A percentile compares a stretch with the other conserved stretches of the same genome.
Evolutionary conservation across 2,113 vertebrate species (phyloP).

Genomic region (Polypterus senegalus): DNA sequence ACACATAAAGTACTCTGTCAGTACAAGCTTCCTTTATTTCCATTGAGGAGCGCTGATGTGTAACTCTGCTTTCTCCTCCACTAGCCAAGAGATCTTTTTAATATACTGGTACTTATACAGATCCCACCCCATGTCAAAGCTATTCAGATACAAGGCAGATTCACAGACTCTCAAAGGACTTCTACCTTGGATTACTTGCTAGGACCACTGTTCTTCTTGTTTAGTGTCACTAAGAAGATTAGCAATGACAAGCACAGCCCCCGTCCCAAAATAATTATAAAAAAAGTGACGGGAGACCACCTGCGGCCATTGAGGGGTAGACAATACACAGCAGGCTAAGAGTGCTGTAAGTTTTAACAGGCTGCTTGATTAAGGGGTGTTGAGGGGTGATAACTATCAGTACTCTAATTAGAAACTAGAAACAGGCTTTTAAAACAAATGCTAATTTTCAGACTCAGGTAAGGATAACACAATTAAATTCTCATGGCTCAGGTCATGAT

Average conservation of each 20-base stretch:
- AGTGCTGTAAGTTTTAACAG: constrained; percentile 6
- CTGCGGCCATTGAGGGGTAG: constrained; percentile 4
- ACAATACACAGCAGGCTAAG: constrained; percentile 22
- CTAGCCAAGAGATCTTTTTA: constrained; percentile 24
- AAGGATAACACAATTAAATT: too few species aligned
- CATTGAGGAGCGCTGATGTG: constrained; percentile 33
- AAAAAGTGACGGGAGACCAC: constrained; percentile 7
- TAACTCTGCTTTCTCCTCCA: constrained; percentile 31
- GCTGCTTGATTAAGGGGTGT: neutral
- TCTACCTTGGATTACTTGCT: constrained; percentile 14
- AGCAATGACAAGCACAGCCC: constrained; percentile 22
- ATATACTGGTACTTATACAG: constrained; percentile 24
- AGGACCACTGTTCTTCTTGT: constrained; percentile 18
- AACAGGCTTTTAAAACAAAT: too few species aligned
- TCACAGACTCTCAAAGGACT: constrained; percentile 25
- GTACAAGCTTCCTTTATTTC: constrained; percentile 33
- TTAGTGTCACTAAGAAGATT: constrained; percentile 30
- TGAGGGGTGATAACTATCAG: too few species aligned
- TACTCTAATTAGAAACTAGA: too few species aligned
- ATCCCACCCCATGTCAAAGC: constrained; percentile 30
- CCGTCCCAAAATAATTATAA: constrained; percentile 7
- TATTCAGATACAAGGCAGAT: constrained; percentile 27
- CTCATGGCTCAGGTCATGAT: too few species aligned
- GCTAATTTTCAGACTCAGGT: too few species aligned
- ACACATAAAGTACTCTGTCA: constrained; percentile 32